Evolutionary conservation across 1,140 invertebrate genomes (phyloP).

Genomic region (Solen grandis): DNA sequence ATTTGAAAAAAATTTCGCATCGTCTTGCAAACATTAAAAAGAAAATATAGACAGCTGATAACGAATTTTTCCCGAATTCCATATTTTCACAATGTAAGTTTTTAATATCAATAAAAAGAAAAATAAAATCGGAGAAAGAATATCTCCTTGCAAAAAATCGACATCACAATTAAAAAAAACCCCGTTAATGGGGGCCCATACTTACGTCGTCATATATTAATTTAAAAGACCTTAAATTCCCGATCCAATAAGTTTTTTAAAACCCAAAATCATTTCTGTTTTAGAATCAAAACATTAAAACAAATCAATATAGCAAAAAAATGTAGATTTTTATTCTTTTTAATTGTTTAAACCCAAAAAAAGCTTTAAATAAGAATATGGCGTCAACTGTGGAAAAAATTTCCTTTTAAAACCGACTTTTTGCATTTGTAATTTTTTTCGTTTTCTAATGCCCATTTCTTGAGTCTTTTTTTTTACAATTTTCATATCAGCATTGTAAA

Average conservation of each 20-base stretch:
- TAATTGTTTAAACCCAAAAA: slow-evolving; percentile 23
- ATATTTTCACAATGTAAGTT: no score
- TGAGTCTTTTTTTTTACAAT: slow-evolving; percentile 33
- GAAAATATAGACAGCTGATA: no score
- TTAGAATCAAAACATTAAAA: slow-evolving; percentile 4
- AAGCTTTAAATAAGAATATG: slow-evolving; percentile 23
- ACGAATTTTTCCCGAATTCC: no score
- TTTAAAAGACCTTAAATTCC: not conserved
- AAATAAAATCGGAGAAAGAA: slow-evolving; percentile 12
- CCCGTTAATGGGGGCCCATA: not conserved
- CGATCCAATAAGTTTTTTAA: slow-evolving; percentile 11
- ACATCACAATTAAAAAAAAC: slow-evolving; percentile 2
- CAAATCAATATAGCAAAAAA: slow-evolving; percentile 20
- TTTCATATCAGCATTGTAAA: slow-evolving; percentile 3
- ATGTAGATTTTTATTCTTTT: not conserved
- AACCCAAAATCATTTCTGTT: slow-evolving; percentile 9
- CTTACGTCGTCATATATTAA: not conserved
- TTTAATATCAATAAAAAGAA: no score
- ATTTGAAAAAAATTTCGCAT: no score
- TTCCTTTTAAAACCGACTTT: slow-evolving; percentile 28
- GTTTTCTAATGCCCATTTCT: not conserved
- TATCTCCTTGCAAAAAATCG: slow-evolving; percentile 30
- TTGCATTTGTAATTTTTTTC: slow-evolving; percentile 26
- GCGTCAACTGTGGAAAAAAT: slow-evolving; percentile 12
- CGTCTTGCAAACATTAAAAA: no score